Base-by-base conservation (phyloP, 2,888 invertebrate species). In the Periphyllus acericola region DNA sequence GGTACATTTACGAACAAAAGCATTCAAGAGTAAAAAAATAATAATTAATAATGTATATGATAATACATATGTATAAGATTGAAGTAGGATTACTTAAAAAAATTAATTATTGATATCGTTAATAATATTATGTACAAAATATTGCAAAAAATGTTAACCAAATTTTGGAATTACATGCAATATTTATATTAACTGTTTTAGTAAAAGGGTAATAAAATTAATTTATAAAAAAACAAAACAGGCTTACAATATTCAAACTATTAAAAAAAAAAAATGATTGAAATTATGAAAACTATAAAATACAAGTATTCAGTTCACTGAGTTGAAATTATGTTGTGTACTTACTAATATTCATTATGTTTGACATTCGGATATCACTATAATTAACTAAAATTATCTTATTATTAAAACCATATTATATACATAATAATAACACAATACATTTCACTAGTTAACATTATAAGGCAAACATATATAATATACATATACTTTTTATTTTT, bases 381-480 rank as follows among this genome's bases (percentile, higher is more conserved):
- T 83, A 60, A 74, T 21, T 74, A 83, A 84, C 60, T 76, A 75
- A 76, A 83, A 72, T 66, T 84, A 84, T 40, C 75, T 76, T 84
- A 84, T 66, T 32, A 40, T 76, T 55, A 66, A 76, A 83, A 83
- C 55, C 60, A 75, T 83, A 36, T 46, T 81, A 74, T 84, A 34
- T 84, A 84, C 55, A 84, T 52, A 78, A 84, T 40, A 55, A 74
- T 66, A 78, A 78, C 68, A 76, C 40, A 76, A 76, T 68, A 78
- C 76, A 85, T 68, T 85, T 85, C 19, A 68, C 46, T 78, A 85
- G 76, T 85, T 71, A 85, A 85, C 76, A 85, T 76, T 84, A 84
- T 68, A 85, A 85, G 68, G 66, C 76, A 32, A 74, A 78, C n/a
- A 71, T 46, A 74, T 74, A 52, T 52, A 32, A 32, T 32, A 82